Base-by-base conservation (phyloP, 2,888 invertebrate species). In the Drosophila macrothrix region DNA sequence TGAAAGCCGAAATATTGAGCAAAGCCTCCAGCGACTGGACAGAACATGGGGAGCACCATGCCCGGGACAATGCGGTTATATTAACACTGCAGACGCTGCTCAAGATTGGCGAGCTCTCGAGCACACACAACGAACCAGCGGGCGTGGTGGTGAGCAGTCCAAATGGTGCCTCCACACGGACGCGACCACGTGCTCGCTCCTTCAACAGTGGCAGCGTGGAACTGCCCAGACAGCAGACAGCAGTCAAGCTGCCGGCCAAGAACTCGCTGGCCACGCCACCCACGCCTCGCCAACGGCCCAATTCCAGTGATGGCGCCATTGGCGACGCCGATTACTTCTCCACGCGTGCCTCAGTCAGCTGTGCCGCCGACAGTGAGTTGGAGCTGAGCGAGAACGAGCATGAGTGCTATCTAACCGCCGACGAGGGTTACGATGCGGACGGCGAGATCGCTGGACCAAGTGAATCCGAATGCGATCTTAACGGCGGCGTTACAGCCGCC, bases 391-490 rank as follows among this genome's bases (percentile, higher is more conserved):
- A 93, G 67, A 92, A 92, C 59, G 93, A 93, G 39, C 90, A 90
- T 50, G 93, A 93, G 49, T 91, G 84, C 63, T 93, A 92, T 67
- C 56, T 91, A 33, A 92, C 92, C 0, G 93, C 93, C 5, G 94
- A 93, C 59, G 94, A 93, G 76, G 93, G 93, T 2, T 93, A 93
- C 58, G 94, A 93, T 73, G 93, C 93, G 7, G 93, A 93, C 80
- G 93, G 91, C n/a, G 93, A 93, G 80, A 88, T 93, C 35, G 91
- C 90, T 7, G 92, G 92, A 50, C 67, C 91, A 1, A 92, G 92
- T 33, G 93, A 93, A 68, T 90, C 91, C 25, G 92, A 92, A 41
- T 90, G 83, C 6, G 88, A 90, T 3, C 73, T 91, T 1, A 81
- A 90, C 31, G 82, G 65, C 25, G 80, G 76, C 0, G 66, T 54